These are phyloP conservation scores for Drosophila burlai DNA, from an alignment of 1,140 invertebrate genomes.

Conservation along the genomic window DNA sequence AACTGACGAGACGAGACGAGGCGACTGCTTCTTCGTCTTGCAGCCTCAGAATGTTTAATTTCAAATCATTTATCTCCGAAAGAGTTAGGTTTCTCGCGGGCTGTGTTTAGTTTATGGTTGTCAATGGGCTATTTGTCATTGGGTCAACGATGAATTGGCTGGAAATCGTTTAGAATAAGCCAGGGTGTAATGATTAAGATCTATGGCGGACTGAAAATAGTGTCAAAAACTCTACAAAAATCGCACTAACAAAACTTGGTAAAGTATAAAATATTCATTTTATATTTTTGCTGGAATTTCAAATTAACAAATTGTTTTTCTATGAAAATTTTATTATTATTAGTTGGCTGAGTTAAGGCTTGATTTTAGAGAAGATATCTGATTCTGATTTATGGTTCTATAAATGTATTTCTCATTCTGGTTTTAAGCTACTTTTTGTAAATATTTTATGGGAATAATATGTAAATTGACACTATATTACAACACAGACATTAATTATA, in stretches of 20 bases:
- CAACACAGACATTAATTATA: neutral
- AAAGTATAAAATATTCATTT: neutral
- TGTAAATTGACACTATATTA: conserved; percentile 2
- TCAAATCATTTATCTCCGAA: conserved; percentile 21
- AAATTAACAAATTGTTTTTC: neutral
- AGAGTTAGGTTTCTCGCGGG: conserved; percentile 25
- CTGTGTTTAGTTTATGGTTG: conserved; percentile 53
- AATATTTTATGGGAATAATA: neutral
- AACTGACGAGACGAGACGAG: conserved; percentile 39
- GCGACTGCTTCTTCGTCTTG: conserved; percentile 22
- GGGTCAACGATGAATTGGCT: conserved; percentile 19
- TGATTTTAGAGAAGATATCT: neutral
- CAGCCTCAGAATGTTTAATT: conserved; percentile 29
- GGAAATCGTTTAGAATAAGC: conserved; percentile 7
- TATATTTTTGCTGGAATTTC: neutral
- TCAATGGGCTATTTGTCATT: conserved; percentile 43
- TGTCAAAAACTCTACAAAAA: neutral
- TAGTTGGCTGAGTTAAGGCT: neutral
- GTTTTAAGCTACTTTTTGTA: neutral
- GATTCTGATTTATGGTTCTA: neutral
- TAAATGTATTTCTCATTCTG: neutral
- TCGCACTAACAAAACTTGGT: neutral
- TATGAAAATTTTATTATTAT: neutral
- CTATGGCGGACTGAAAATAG: neutral
- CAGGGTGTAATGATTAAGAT: conserved; percentile 15